Evolutionary conservation across 1,140 invertebrate species (phyloP).

Genomic region (Battus philenor): DNA sequence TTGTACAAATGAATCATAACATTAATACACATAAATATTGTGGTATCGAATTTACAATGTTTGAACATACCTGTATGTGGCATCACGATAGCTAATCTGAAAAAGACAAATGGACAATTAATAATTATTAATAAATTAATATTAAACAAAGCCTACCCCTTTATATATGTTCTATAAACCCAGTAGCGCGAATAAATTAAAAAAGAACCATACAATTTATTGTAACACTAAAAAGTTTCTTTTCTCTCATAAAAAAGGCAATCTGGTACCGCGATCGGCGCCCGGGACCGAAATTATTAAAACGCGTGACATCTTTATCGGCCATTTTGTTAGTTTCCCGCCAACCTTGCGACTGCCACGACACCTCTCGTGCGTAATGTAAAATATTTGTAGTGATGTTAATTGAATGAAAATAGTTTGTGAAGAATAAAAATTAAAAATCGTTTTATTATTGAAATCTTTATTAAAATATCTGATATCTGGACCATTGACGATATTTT

Average conservation of each 20-base stretch:
- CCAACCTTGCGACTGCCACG: constrained; percentile 10
- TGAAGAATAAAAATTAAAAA: too few relatives aligned
- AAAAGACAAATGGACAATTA: too few relatives aligned
- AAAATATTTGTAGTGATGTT: neutral
- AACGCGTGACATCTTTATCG: constrained; percentile 66
- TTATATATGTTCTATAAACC: too few relatives aligned
- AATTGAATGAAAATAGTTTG: too few relatives aligned
- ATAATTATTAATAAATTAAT: too few relatives aligned
- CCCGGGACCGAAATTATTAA: constrained; percentile 39
- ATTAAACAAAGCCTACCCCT: too few relatives aligned
- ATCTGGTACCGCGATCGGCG: constrained; percentile 32
- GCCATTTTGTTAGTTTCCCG: constrained; percentile 17
- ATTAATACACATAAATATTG: too few relatives aligned
- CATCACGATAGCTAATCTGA: constrained; percentile 41
- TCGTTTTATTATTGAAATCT: too few relatives aligned
- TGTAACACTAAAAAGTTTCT: constrained; percentile 16
- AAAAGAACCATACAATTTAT: constrained; percentile 15
- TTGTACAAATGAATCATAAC: too few relatives aligned
- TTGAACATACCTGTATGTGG: constrained; percentile 66
- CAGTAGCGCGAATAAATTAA: constrained; percentile 21
- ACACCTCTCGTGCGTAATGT: constrained; percentile 9
- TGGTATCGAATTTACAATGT: too few relatives aligned
- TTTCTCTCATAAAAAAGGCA: constrained; percentile 34
- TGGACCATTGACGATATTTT: too few relatives aligned
- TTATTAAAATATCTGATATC: too few relatives aligned